Base-by-base conservation (phyloP, 2,888 invertebrate species). In the Oxyteleia sp. region DNA sequence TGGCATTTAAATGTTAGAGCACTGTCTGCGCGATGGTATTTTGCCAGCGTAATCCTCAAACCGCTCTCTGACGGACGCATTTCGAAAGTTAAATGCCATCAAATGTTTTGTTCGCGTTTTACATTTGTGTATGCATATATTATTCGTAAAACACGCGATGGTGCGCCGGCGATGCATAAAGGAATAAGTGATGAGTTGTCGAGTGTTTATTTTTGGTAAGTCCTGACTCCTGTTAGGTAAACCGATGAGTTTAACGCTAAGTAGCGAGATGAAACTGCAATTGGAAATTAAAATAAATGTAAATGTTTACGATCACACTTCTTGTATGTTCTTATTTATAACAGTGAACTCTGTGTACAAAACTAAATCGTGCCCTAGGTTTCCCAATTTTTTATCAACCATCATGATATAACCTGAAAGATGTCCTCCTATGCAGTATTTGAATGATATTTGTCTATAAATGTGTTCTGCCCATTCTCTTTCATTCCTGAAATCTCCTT, bases 21-120 rank as follows among this genome's bases (percentile, higher is more conserved):
- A 87, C 89, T 88, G 89, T 89, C 88, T 88, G 87, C 87, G 84
- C 87, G 87, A 85, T 92, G 92, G 88, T 92, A 92, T 92, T 92
- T 92, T 88, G 84, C 86, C 87, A 78, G 84, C 86, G 80, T 89
- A 87, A 75, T 84, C 76, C 85, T 84, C 85, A 85, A 86, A 79
- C 78, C 72, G 51, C 80, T 81, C 84, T 86, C 87, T 72, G 79
- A 79, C 78, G 81, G 86, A 88, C 87, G 88, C 88, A 90, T 92
- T 91, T 91, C 91, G 91, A 91, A 92, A 91, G 91, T 90, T 92
- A 92, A 92, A 92, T 92, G 91, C 90, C 92, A 92, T 91, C 87
- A 89, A 68, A 66, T 68, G 81, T 81, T 84, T 81, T 81, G 72
- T 72, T 68, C 47, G 43, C 76, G 72, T 76, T 80, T 80, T 75